These are phyloP conservation scores for Mylabris phalerata DNA, from an alignment of 1,140 invertebrate genomes.

Conservation along the genomic window DNA sequence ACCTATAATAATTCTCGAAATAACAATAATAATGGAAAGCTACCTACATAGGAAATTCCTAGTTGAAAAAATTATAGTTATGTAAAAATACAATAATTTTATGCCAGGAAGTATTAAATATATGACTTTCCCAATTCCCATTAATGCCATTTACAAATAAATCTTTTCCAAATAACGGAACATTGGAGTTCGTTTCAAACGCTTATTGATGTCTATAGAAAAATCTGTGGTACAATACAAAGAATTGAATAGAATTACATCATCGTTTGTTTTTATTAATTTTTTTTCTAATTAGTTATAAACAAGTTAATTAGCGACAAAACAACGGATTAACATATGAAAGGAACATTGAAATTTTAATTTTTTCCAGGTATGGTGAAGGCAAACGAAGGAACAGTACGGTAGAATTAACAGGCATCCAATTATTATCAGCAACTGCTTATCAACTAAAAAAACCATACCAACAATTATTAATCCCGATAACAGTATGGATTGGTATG, in stretches of 20 bases:
- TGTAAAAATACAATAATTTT: no score
- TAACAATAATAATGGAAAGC: no score
- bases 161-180: no score
- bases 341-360: background rate
- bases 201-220: background rate
- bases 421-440: constrained; percentile 81
- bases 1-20: no score
- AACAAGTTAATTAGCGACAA: no score
- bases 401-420: constrained; percentile 63
- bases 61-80: no score
- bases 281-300: no score
- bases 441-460: constrained; percentile 84
- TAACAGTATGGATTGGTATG: constrained; percentile 95
- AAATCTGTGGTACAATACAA: background rate
- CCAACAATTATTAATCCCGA: constrained; percentile 87
- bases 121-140: no score
- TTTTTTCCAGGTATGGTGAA: constrained; percentile 64
- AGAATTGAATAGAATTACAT: constrained; percentile 3
- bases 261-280: background rate
- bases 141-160: no score
- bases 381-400: constrained; percentile 59
- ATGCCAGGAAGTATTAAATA: no score
- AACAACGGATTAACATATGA: no score
- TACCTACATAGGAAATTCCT: no score
- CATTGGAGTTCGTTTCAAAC: background rate